phyloP scores from a whole-genome alignment of 2,888 invertebrate species.

The Belgica antarctica region DNA sequence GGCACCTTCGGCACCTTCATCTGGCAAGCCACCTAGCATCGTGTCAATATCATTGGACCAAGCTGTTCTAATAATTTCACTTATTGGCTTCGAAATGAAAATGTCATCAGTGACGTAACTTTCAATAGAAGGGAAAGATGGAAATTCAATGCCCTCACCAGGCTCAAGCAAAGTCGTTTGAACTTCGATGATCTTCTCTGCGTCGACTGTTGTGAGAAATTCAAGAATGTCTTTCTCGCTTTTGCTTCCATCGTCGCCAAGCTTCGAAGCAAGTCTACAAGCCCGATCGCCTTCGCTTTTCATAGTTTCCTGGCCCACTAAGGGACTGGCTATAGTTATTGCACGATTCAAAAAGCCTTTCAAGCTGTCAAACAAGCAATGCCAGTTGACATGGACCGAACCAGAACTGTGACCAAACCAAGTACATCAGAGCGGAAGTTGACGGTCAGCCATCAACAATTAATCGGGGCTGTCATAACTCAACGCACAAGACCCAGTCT shows the following conservation, averaged over 20 bases:
- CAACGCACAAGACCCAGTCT: slow-evolving; percentile 54
- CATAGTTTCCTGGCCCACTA: slow-evolving; percentile 51
- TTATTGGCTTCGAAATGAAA: slow-evolving; percentile 49
- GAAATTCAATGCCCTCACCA: not conserved
- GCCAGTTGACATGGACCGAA: slow-evolving; percentile 56
- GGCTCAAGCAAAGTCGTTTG: not conserved
- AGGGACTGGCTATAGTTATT: slow-evolving; percentile 52
- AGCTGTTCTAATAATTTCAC: slow-evolving; percentile 48
- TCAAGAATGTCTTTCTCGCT: slow-evolving; percentile 52
- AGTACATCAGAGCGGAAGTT: slow-evolving; percentile 57
- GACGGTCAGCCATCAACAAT: slow-evolving; percentile 54
- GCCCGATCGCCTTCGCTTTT: slow-evolving; percentile 50
- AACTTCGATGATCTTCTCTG: slow-evolving; percentile 3
- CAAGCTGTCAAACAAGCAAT: slow-evolving; percentile 57
- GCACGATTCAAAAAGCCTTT: slow-evolving; percentile 53
- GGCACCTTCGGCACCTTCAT: slow-evolving; percentile 54
- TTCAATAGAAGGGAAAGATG: slow-evolving; percentile 52
- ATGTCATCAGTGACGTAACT: slow-evolving; percentile 51
- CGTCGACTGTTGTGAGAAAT: slow-evolving; percentile 50
- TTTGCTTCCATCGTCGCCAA: slow-evolving; percentile 51
- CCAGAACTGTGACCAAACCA: slow-evolving; percentile 60
- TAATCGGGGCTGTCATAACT: slow-evolving; percentile 56
- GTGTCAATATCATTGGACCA: slow-evolving; percentile 53
- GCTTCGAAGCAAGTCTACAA: slow-evolving; percentile 51
- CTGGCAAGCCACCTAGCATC: slow-evolving; percentile 52